Base-by-base conservation (phyloP, 1,140 invertebrate genomes). In the Caenorhabditis latens region DNA sequence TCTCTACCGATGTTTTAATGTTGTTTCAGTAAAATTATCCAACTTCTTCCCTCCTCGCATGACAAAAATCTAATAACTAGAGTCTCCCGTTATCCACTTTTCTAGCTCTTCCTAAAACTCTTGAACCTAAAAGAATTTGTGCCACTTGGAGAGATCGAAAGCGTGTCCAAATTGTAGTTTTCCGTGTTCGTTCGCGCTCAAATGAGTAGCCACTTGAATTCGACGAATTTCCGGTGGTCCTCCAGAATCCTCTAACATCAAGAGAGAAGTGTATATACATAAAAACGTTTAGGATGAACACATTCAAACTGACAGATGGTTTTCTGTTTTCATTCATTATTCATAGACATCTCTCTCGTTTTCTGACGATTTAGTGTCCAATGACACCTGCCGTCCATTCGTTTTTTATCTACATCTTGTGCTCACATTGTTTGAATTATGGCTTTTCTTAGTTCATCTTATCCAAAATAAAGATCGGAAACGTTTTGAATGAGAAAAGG, bases 181-280 rank as follows among this genome's bases (percentile, higher is more conserved):
- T 79, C 43, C 46, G 71, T 79, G 71, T 50, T 79, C 71, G 67
- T 65, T 65, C 32, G 63, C 63, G 65, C 71, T 71, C 43, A 71
- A 71, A 71, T 71, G 46, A 79, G 71, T 79, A 50, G 14, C 46
- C 71, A 79, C 71, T 79, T 50, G 71, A 79, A 79, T 79, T 79
- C n/a, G 46, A 50, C 71, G 71, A 79, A 79, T 79, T 79, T 79
- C 71, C 71, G 71, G 65, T 40, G 40, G 67, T 71, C 67, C 67
- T 71, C 43, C 71, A 79, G 71, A 79, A 24, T 50, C 71, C 21
- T 63, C 24, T 32, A 40, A 63, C 61, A 32, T 63, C 61, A 63
- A 32, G 43, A 11, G 9, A 63, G 11, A 4, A 13, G 21, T 63
- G 61, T 63, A 5, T 63, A 63, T 40, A 63, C 21, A 79, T n/a